These are phyloP conservation scores for Drusus annulatus DNA, from an alignment of 1,140 invertebrate species.

Conservation along the genomic window DNA sequence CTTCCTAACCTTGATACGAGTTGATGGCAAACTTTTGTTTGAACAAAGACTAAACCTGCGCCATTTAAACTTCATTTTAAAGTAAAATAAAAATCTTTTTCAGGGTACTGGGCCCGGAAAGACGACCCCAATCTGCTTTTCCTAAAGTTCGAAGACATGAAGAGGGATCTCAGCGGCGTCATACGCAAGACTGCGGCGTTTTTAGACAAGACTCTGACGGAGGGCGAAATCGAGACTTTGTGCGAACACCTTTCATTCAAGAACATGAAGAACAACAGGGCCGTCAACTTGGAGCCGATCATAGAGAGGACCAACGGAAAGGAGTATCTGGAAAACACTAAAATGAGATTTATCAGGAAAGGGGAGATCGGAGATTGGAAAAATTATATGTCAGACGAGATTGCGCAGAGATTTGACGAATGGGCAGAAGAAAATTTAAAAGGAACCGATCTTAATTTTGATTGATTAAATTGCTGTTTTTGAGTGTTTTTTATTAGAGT, in stretches of 20 bases:
- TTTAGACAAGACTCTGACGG: constrained; percentile 77
- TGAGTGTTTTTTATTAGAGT: too few relatives aligned
- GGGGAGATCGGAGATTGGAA: constrained; percentile 89
- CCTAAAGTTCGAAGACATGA: constrained; percentile 91
- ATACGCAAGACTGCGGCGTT: constrained; percentile 82
- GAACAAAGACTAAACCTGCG: too few relatives aligned
- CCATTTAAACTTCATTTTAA: too few relatives aligned
- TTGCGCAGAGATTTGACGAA: constrained; percentile 80
- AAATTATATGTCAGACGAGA: constrained; percentile 83
- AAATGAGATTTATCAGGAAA: constrained; percentile 82
- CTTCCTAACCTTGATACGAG: too few relatives aligned
- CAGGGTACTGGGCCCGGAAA: constrained; percentile 79
- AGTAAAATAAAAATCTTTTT: too few relatives aligned
- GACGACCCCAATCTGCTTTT: constrained; percentile 85
- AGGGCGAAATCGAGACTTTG: constrained; percentile 78
- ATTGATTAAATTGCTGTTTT: constrained; percentile 15
- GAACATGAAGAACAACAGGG: constrained; percentile 86
- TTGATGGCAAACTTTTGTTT: too few relatives aligned
- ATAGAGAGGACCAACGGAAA: constrained; percentile 69
- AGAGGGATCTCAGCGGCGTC: constrained; percentile 76
- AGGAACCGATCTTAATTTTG: constrained; percentile 70
- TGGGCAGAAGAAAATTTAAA: constrained; percentile 80
- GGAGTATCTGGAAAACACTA: constrained; percentile 70
- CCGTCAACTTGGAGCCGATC: constrained; percentile 80
- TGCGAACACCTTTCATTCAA: constrained; percentile 84